Evolutionary conservation across 2,888 invertebrate species (phyloP), one percentile per base, ranked within the genome.

Genomic region (Lottia scabra): DNA sequence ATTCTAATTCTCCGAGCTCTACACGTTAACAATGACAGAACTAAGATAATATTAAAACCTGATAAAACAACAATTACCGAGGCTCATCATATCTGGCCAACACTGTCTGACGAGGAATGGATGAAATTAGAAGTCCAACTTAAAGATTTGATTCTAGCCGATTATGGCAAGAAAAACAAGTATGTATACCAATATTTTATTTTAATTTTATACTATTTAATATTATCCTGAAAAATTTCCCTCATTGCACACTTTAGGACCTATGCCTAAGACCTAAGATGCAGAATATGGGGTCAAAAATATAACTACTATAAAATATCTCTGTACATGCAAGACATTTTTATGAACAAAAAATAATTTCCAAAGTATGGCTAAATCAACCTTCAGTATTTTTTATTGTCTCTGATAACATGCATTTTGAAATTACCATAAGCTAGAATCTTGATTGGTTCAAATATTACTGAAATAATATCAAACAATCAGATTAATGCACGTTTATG

Each of bases 91-190:
- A 99, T 99, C 90, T 99, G 99, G 99, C 99, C 99, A 0, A 96
- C 98, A 0, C 91, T 99, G 8, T 93, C 95, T 0, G 99, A 99
- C 86, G 99, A 99, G 85, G 99, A 99, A 91, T 99, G 99, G 99
- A 98, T 99, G 89, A 99, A 99, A 90, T 88, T 98, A 64, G 99
- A 99, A 90, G 96, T 99, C 43, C 97, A 98, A 86, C 92, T 99
- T 27, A 99, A 99, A 89, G 99, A 99, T 90, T 93, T 99, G 75
- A 99, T 99, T 85, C 91, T 99, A 70, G 99, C 99, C 65, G 99
- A 99, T 91, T 99, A 99, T 84, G 99, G 99, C 88, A 99, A 99
- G 92, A 99, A 99, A 92, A 99, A 99, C 92, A 99, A 98, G 94
- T 94, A 82, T 91, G 85, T 78, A 23, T n/a, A n/a, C 16, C 26